phyloP scores from a whole-genome alignment of 1,140 invertebrate species.

The Medauroidea extradentata region DNA sequence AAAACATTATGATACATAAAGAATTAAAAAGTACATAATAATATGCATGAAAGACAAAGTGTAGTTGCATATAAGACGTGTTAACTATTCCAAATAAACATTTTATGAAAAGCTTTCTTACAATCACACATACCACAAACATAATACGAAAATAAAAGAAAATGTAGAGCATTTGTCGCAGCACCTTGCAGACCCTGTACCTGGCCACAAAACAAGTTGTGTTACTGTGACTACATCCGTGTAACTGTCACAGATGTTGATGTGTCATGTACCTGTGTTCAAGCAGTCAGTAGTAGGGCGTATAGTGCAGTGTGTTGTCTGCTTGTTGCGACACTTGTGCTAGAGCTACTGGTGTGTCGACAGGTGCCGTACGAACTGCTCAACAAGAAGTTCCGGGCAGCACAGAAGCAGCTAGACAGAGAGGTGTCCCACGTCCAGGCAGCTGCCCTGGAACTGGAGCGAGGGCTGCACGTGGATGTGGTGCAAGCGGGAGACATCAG shows the following conservation, averaged over 20 bases:
- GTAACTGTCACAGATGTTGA: background rate
- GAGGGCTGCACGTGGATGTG: constrained; percentile 53
- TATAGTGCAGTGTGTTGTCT: background rate
- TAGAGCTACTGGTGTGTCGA: constrained; percentile 18
- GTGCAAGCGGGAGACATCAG: constrained; percentile 65
- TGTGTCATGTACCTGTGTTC: background rate
- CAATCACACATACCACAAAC: too few relatives aligned
- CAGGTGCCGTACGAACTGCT: constrained; percentile 97
- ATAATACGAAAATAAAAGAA: too few relatives aligned
- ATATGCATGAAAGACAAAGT: too few relatives aligned
- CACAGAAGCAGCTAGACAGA: constrained; percentile 89
- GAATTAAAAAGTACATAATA: too few relatives aligned
- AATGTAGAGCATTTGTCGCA: too few relatives aligned
- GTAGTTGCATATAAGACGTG: too few relatives aligned
- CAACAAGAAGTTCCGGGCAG: constrained; percentile 94
- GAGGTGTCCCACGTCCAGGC: constrained; percentile 86
- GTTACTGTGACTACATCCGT: background rate
- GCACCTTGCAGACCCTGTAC: background rate
- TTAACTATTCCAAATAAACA: too few relatives aligned
- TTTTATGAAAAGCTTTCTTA: too few relatives aligned
- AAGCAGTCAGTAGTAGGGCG: background rate
- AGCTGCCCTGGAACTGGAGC: constrained; percentile 76
- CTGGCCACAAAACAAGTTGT: background rate
- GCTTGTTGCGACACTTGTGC: background rate
- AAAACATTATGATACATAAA: too few relatives aligned